Evolutionary conservation across 1,140 invertebrate genomes (phyloP), one percentile per base, ranked within the genome.

Genomic region (Temnothorax nylanderi): DNA sequence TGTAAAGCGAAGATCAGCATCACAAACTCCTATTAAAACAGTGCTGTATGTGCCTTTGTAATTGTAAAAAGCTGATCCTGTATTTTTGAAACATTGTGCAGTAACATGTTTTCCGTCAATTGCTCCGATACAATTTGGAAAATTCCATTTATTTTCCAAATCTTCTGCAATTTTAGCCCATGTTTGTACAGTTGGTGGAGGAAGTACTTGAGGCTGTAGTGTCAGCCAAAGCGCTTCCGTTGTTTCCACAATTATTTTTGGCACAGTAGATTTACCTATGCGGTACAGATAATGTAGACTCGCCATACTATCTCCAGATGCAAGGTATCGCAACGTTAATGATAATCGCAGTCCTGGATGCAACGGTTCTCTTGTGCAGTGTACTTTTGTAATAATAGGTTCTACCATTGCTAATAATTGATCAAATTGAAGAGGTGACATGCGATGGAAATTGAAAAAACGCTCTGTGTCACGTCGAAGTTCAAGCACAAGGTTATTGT

Each of bases 41-140:
- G 34, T 44, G 7, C 18, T 67, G 16, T n/a, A 67, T n/a, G 34
- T 67, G 32, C 37, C 64, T 67, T 41, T 67, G 18, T 44, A 67
- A 41, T 67, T 67, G 6, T 67, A 67, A 41, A 67, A 67, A 67
- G 34, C 54, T 56, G 37, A 67, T 18, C 64, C 34, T 21, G 64
- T 41, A 41, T 62, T 62, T 18, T 34, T 62, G 6, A 62, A 62
- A 34, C 60, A 34, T 34, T 62, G 60, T 62, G 21, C 18, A 47
- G 21, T 3, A 47, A 69, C n/a, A 47, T 69, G 65, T 26, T 69
- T 69, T 16, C 65, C 41, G 5, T 69, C 41, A 41, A 41, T 41
- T 41, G 37, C 37, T 3, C 37, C 37, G 37, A 41, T 6, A 41
- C 13, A 34, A 62, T 65, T 65, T 37, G 32, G 16, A 34, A 65